Conservation (phyloP, 2,797 vertebrate species). For the Columba guinea region DNA sequence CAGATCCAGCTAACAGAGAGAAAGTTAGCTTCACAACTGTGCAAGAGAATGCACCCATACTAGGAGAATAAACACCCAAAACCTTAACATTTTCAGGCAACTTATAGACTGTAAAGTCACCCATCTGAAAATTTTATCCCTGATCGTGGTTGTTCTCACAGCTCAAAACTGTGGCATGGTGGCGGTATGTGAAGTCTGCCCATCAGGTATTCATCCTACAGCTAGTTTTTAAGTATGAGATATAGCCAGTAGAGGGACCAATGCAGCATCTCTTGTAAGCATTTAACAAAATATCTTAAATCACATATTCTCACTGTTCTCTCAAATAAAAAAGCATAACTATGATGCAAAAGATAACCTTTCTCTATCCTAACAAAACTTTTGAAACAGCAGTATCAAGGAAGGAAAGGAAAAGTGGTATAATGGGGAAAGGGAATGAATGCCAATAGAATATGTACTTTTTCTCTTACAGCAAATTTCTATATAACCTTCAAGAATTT, state of each 20-base stretch:
- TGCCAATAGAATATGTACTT: accelerated
- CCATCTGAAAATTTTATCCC: no score
- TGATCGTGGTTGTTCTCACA: neutral
- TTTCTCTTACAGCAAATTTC: neutral
- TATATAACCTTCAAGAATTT: neutral
- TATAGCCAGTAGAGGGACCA: neutral
- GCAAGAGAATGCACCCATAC: no score
- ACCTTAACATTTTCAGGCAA: no score
- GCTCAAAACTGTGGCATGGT: neutral
- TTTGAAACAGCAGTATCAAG: neutral
- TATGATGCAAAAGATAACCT: neutral
- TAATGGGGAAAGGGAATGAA: neutral
- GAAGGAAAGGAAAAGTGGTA: neutral
- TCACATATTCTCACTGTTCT: neutral
- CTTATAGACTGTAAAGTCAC: no score
- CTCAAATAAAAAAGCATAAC: neutral
- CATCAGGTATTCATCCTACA: neutral
- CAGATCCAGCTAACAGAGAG: no score
- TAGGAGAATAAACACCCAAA: no score
- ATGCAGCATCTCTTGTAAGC: neutral
- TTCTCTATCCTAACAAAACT: neutral
- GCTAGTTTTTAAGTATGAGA: neutral
- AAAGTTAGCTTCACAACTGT: no score
- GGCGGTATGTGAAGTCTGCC: neutral
- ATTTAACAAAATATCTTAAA: neutral